Conservation (phyloP, 2,797 vertebrate genomes). For the Strix occidentalis region DNA sequence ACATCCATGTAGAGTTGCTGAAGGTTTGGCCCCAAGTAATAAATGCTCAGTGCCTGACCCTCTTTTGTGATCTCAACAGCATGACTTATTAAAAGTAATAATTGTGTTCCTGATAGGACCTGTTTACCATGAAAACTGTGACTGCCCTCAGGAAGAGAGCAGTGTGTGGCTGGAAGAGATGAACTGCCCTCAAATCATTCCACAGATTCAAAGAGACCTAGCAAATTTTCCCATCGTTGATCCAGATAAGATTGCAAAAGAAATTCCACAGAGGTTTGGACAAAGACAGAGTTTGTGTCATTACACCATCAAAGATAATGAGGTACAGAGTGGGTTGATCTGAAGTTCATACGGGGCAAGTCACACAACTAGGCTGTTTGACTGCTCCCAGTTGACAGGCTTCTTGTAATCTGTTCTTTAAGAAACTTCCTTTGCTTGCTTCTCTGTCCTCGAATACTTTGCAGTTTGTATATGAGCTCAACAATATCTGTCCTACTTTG, state of each 20-base stretch:
- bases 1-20: not conserved
- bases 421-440: not conserved
- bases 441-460: not conserved
- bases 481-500: not conserved
- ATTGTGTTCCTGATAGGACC: conserved; percentile 77
- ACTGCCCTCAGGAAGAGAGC: conserved; percentile 86
- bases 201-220: conserved; percentile 90
- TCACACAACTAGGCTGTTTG: not conserved
- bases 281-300: conserved; percentile 96
- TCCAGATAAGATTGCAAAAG: conserved; percentile 86
- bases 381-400: not conserved
- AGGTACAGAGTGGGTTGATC: conserved; percentile 76
- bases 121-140: conserved; percentile 92
- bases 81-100: not conserved
- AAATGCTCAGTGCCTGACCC: not conserved
- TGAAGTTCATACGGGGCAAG: not conserved
- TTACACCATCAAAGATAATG: conserved; percentile 94
- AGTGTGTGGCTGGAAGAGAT: conserved; percentile 85
- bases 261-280: conserved; percentile 92
- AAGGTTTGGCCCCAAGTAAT: not conserved
- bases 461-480: not conserved
- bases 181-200: conserved; percentile 86
- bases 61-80: not conserved
- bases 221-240: conserved; percentile 82
- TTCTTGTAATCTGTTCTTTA: not conserved